Evolutionary conservation across 1,140 invertebrate genomes (phyloP), one percentile per base, ranked within the genome.

Genomic region (Trichomalopsis sarcophagae): DNA sequence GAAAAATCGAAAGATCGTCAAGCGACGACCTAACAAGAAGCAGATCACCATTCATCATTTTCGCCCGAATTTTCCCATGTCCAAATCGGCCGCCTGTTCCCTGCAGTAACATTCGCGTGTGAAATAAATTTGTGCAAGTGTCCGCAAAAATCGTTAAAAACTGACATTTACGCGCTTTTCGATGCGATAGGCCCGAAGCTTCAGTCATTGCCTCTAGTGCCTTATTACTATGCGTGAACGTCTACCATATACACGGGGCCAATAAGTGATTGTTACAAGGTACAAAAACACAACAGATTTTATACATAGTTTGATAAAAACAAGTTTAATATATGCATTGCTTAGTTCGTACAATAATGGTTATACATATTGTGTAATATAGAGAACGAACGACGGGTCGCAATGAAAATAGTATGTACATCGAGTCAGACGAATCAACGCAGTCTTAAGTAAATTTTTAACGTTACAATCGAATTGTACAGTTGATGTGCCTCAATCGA

Each of bases 11-110:
- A 93, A 88, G 86, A 88, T 92, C 4, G 86, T 92, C 3, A 92
- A 91, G 84, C 87, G 91, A 81, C 86, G 87, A 33, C 92, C 92
- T 0, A 92, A 90, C 14, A 93, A 90, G 81, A 92, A 90, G 79
- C 88, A 92, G 78, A 88, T 69, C 30, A 88, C 86, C 10, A 89
- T 92, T 69, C 69, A 87, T 9, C 88, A 90, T 86, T 88, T 89
- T 66, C 77, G 88, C 84, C 82, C 89, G 17, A 88, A 88, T 86
- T 85, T 91, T 71, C 87, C 90, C 21, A 47, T 87, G 27, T 89
- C 92, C 0, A 92, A 92, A 86, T 93, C 92, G 30, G 23, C 87
- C 2, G 89, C 92, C 6, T 93, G 92, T 79, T 85, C 88, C 2
- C 83, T 93, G 21, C 91, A 92, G 78, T 92, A 81, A 91, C 66